Percentiles rank a stretch among this genome's conserved stretches.
These are phyloP conservation scores for Lymantria dispar DNA, from an alignment of 2,888 invertebrate species.

Conservation along the genomic window DNA sequence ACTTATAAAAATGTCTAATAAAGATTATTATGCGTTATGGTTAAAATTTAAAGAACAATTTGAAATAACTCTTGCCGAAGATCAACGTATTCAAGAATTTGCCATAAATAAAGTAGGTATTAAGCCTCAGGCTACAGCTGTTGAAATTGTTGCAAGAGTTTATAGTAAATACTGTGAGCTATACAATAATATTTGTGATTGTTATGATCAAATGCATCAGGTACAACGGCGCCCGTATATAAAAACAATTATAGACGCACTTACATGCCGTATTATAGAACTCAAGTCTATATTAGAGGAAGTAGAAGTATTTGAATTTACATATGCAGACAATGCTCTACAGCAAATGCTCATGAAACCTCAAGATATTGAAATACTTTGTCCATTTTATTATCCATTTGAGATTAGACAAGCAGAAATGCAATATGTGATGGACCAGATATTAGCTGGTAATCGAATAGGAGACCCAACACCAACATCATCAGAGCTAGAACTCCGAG, in stretches of 20 bases:
- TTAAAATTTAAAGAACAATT: slow-evolving; percentile 59
- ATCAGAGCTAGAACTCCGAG: slow-evolving; percentile 52
- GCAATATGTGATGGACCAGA: slow-evolving; percentile 71
- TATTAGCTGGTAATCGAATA: slow-evolving; percentile 64
- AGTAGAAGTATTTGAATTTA: slow-evolving; percentile 83
- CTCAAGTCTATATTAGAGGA: slow-evolving; percentile 80
- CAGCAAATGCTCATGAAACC: slow-evolving; percentile 87
- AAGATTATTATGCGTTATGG: slow-evolving; percentile 65
- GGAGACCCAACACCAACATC: slow-evolving; percentile 63
- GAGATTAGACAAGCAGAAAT: slow-evolving; percentile 76
- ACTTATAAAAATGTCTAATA: slow-evolving; percentile 50
- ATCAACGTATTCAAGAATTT: slow-evolving; percentile 56
- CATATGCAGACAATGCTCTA: slow-evolving; percentile 88
- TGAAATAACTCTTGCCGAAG: slow-evolving; percentile 47
- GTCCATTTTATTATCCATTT: slow-evolving; percentile 84
- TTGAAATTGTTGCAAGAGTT: slow-evolving; percentile 73
- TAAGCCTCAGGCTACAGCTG: slow-evolving; percentile 73
- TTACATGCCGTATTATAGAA: slow-evolving; percentile 83
- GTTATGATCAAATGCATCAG: slow-evolving; percentile 84
- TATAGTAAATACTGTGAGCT: slow-evolving; percentile 78
- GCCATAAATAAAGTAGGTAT: slow-evolving; percentile 53
- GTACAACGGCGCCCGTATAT: slow-evolving; percentile 82
- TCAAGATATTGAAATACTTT: slow-evolving; percentile 83
- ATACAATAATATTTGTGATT: slow-evolving; percentile 81
- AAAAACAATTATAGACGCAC: slow-evolving; percentile 81